Conservation (phyloP, 2,797 vertebrate genomes). For the Toxotes lorentzi region DNA sequence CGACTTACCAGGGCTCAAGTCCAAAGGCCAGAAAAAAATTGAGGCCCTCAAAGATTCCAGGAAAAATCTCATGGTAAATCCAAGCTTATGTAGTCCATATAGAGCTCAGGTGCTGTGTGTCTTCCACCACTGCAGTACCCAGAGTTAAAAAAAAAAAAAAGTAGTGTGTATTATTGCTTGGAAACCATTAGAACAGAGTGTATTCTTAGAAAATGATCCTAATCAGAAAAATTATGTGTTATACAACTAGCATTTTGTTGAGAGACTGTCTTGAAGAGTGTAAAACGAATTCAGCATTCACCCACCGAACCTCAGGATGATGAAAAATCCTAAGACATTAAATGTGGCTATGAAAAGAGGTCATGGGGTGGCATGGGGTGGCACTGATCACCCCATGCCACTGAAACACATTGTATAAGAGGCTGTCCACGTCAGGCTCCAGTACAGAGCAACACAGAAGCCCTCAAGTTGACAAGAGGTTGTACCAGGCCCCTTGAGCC, state of each 20-base stretch:
- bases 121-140: constrained; percentile 19
- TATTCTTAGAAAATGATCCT: constrained; percentile 5
- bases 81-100: constrained; percentile 25
- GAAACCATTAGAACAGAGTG: constrained; percentile 5
- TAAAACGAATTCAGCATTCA: constrained; percentile 38
- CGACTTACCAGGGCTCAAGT: constrained; percentile 38
- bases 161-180: not conserved
- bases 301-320: constrained; percentile 42
- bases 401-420: constrained; percentile 44
- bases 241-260: not conserved
- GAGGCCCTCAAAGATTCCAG: constrained; percentile 18
- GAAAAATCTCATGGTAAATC: constrained; percentile 27
- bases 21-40: constrained; percentile 47
- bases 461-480: constrained; percentile 32
- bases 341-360: constrained; percentile 52
- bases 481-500: constrained; percentile 9
- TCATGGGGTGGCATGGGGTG: too few species aligned
- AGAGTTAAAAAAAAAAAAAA: not conserved
- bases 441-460: constrained; percentile 14
- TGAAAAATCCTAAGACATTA: constrained; percentile 45
- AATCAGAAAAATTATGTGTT: constrained; percentile 16
- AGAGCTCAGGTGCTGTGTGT: constrained; percentile 30
- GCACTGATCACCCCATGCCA: constrained; percentile 31
- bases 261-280: constrained; percentile 13
- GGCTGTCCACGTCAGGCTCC: constrained; percentile 26